Evolutionary conservation across 2,797 vertebrate genomes (phyloP).

Genomic region (Parambassis ranga): DNA sequence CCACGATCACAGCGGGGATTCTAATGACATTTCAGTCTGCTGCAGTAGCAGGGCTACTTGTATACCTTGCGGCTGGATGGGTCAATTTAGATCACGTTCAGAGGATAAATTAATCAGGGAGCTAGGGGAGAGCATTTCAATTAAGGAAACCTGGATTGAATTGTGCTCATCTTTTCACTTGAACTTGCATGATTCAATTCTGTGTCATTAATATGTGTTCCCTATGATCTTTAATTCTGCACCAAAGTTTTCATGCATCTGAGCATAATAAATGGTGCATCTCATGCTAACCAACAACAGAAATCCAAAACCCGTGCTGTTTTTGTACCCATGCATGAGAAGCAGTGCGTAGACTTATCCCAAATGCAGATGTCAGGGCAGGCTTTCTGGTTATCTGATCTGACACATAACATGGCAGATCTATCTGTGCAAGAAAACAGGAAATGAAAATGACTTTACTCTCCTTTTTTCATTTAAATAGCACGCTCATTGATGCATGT

Average conservation of each 20-base stretch:
- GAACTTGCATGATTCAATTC: constrained; percentile 54
- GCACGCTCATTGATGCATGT: neutral
- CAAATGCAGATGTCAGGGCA: constrained; percentile 84
- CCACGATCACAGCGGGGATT: constrained; percentile 85
- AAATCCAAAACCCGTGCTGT: constrained; percentile 3
- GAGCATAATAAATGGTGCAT: constrained; percentile 32
- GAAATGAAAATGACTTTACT: constrained; percentile 58
- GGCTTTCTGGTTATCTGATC: constrained; percentile 86
- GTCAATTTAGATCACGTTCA: constrained; percentile 74
- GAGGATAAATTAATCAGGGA: constrained; percentile 76
- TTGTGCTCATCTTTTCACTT: constrained; percentile 56
- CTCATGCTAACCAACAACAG: constrained; percentile 28
- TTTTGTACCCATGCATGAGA: constrained; percentile 35
- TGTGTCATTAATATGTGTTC: constrained; percentile 10
- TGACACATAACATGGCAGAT: constrained; percentile 86
- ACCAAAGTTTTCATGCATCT: constrained; percentile 12
- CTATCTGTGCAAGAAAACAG: constrained; percentile 80
- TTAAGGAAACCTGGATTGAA: constrained; percentile 74
- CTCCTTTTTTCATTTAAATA: constrained; percentile 20
- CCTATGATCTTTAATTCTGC: neutral
- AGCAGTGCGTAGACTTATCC: constrained; percentile 56
- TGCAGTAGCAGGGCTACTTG: constrained; percentile 79
- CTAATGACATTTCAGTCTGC: constrained; percentile 84
- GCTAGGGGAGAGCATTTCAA: constrained; percentile 73
- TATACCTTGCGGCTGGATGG: constrained; percentile 74